phyloP scores from a whole-genome alignment of 2,113 vertebrate species.

The Cololabis saira region DNA sequence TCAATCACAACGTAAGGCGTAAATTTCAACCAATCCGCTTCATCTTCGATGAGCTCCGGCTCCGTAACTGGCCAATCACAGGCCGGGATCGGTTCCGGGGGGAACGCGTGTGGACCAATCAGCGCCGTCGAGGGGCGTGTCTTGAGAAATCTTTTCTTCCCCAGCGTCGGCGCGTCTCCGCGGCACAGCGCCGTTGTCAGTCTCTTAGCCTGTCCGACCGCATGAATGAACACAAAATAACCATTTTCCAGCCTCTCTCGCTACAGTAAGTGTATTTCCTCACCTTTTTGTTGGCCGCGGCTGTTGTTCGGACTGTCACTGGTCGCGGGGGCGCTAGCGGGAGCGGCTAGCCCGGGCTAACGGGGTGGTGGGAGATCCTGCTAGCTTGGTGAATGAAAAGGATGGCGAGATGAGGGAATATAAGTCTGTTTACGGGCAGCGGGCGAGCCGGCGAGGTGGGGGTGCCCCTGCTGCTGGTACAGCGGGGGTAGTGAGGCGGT shows the following conservation, averaged over 20 bases:
- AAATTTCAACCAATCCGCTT: slow-evolving; percentile 50
- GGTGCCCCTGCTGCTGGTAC: neutral
- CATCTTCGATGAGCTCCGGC: slow-evolving; percentile 33
- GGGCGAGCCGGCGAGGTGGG: slow-evolving; percentile 10
- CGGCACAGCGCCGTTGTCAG: slow-evolving; percentile 31
- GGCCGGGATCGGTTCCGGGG: neutral
- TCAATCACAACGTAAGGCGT: neutral
- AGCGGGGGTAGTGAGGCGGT: neutral
- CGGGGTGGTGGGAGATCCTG: slow-evolving; percentile 51
- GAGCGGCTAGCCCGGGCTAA: slow-evolving; percentile 51
- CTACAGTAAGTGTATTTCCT: slow-evolving; percentile 54
- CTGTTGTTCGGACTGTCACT: neutral
- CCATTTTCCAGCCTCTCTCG: slow-evolving; percentile 33
- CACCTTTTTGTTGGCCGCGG: neutral
- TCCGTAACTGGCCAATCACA: slow-evolving; percentile 51
- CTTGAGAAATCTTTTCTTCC: slow-evolving; percentile 72
- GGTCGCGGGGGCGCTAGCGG: slow-evolving; percentile 9
- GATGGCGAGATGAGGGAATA: slow-evolving; percentile 31
- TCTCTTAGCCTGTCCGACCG: slow-evolving; percentile 33
- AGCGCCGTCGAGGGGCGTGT: slow-evolving; percentile 72
- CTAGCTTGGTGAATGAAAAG: slow-evolving; percentile 72
- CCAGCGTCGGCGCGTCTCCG: slow-evolving; percentile 61
- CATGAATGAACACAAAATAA: slow-evolving; percentile 59
- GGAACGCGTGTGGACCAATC: slow-evolving; percentile 69
- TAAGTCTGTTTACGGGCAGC: slow-evolving; percentile 10